Percentiles rank a stretch among this genome's conserved stretches.
These are phyloP conservation scores for Nesogale talazaci DNA, from an alignment of 2,113 vertebrate genomes.

Conservation along the genomic window DNA sequence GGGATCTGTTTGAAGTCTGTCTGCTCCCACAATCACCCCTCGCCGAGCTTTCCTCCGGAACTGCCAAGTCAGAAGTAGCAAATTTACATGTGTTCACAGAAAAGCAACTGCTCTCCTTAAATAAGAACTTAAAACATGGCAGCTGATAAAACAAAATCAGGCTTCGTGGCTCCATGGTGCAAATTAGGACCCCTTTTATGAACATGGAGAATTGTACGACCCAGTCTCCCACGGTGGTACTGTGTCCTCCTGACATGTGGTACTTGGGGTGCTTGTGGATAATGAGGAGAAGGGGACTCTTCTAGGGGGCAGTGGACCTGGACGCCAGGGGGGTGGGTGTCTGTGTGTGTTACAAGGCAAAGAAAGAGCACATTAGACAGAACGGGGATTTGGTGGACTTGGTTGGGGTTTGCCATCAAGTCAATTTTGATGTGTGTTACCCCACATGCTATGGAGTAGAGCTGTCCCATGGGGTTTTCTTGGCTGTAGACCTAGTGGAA, in stretches of 20 bases:
- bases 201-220: accelerated
- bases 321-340: background rate
- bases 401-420: background rate
- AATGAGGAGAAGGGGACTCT: background rate
- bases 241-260: background rate
- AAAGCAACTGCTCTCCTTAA: constrained; percentile 58
- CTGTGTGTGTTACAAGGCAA: background rate
- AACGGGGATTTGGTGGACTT: background rate
- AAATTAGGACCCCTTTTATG: background rate
- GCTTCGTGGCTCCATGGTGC: background rate
- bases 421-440: background rate
- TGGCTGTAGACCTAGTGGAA: background rate
- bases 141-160: constrained; percentile 29
- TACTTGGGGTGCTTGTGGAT: background rate
- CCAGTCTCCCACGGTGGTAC: background rate
- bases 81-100: constrained; percentile 37
- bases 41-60: background rate
- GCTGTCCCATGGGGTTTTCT: background rate
- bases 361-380: background rate
- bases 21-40: background rate
- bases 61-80: constrained; percentile 3
- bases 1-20: constrained; percentile 9
- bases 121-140: background rate
- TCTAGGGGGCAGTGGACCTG: background rate
- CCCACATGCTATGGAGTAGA: background rate